Evolutionary conservation across 1,140 invertebrate species (phyloP).

Genomic region (Megalonaias nervosa): DNA sequence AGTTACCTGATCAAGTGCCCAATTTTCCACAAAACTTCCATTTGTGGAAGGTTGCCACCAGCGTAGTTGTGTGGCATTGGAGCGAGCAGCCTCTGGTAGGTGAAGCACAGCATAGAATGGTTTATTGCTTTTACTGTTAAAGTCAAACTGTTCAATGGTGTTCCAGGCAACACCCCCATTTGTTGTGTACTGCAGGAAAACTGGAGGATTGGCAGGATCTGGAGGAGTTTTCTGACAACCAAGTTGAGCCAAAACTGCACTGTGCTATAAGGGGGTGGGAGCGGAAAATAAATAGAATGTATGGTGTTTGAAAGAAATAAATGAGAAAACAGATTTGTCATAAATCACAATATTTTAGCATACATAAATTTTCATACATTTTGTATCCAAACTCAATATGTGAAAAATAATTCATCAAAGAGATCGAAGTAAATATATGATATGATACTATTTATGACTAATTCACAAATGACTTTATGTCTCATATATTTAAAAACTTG

Average conservation of each 20-base stretch:
- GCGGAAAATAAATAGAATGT: too few species aligned
- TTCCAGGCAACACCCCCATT: constrained; percentile 71
- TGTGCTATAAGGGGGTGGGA: constrained; percentile 47
- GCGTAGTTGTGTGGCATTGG: constrained; percentile 65
- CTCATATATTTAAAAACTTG: too few species aligned
- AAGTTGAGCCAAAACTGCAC: constrained; percentile 68
- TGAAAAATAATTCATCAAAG: too few species aligned
- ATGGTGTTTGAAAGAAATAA: too few species aligned
- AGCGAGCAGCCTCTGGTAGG: constrained; percentile 62
- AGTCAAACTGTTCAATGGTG: constrained; percentile 69
- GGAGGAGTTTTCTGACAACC: constrained; percentile 52
- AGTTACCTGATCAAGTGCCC: constrained; percentile 71
- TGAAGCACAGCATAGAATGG: constrained; percentile 65
- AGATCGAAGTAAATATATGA: too few species aligned
- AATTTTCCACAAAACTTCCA: constrained; percentile 67
- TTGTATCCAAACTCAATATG: too few species aligned
- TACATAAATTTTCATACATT: too few species aligned
- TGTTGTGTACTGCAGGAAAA: constrained; percentile 70
- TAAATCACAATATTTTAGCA: too few species aligned
- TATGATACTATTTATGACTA: too few species aligned
- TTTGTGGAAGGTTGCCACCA: constrained; percentile 71
- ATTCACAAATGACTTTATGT: too few species aligned
- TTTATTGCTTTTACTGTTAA: constrained; percentile 55
- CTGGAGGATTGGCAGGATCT: constrained; percentile 49
- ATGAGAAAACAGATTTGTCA: too few species aligned